Evolutionary conservation across 2,888 invertebrate genomes (phyloP).

Genomic region (Nudaria mundana): DNA sequence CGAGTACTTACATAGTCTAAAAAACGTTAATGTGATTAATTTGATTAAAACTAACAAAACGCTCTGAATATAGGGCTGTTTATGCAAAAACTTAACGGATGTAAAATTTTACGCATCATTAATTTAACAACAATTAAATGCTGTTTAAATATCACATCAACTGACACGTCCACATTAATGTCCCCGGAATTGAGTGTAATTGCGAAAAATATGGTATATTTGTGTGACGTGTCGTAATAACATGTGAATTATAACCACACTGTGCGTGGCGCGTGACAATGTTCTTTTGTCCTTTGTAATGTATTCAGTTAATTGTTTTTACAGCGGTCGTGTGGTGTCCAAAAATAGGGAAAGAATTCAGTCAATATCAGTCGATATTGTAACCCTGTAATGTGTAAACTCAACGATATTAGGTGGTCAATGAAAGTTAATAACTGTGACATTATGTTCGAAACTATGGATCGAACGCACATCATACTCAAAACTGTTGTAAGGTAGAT

Average conservation of each 20-base stretch:
- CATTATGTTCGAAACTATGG: no score
- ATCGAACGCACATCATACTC: no score
- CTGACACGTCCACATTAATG: conserved; percentile 17
- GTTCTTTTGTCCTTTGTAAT: conserved; percentile 40
- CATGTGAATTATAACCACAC: conserved; percentile 38
- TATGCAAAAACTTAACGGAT: no score
- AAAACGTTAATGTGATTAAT: no score
- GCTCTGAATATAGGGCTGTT: no score
- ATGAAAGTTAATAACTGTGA: no score
- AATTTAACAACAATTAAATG: background rate
- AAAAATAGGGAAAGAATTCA: background rate
- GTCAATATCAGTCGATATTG: conserved; percentile 1
- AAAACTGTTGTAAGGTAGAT: no score
- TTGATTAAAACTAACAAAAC: no score
- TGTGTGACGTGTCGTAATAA: conserved; percentile 34
- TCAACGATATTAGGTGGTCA: no score
- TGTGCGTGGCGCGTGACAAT: conserved; percentile 43
- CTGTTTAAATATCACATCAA: background rate
- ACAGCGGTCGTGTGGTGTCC: conserved; percentile 35
- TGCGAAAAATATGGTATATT: conserved; percentile 16
- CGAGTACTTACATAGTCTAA: no score
- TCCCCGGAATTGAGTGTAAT: conserved; percentile 28
- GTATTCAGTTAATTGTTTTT: conserved; percentile 44
- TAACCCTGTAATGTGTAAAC: background rate
- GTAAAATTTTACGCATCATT: no score